phyloP scores from a whole-genome alignment of 1,140 invertebrate species.

The Leguminivora glycinivorella region DNA sequence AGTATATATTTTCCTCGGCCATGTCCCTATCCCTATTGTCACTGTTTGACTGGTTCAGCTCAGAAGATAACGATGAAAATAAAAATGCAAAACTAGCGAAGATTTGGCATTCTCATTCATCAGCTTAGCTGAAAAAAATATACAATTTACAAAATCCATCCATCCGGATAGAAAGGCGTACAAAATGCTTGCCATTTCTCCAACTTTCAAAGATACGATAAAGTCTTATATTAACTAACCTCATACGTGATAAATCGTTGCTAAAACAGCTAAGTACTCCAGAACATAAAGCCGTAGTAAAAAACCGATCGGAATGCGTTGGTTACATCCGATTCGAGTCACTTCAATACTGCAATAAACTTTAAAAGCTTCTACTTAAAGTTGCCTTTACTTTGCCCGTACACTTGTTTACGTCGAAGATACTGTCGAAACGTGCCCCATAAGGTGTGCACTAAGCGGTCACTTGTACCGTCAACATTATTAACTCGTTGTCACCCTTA shows the following conservation, averaged over 20 bases:
- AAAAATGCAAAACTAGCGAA: too few species aligned
- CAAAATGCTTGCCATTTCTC: not conserved
- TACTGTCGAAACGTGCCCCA: constrained; percentile 54
- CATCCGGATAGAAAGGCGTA: too few species aligned
- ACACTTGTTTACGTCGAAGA: constrained; percentile 50
- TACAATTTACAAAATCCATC: too few species aligned
- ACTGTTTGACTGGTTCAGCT: too few species aligned
- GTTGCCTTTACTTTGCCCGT: constrained; percentile 29
- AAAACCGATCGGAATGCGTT: constrained; percentile 47
- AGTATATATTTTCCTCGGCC: too few species aligned
- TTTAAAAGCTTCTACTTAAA: constrained; percentile 28
- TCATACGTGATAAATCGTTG: not conserved
- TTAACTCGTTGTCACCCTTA: too few species aligned
- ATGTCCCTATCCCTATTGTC: too few species aligned
- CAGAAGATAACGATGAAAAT: too few species aligned
- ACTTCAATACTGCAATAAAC: constrained; percentile 13
- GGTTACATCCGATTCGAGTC: constrained; percentile 35
- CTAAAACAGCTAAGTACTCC: constrained; percentile 36
- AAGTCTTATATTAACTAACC: not conserved
- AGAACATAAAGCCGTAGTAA: constrained; percentile 32
- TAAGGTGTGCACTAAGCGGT: constrained; percentile 48
- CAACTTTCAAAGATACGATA: not conserved
- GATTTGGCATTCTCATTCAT: too few species aligned
- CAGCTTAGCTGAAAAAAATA: too few species aligned
- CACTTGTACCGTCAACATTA: constrained; percentile 15